These are phyloP conservation scores for Sturmia bella DNA, from an alignment of 2,888 invertebrate genomes.

Conservation along the genomic window DNA sequence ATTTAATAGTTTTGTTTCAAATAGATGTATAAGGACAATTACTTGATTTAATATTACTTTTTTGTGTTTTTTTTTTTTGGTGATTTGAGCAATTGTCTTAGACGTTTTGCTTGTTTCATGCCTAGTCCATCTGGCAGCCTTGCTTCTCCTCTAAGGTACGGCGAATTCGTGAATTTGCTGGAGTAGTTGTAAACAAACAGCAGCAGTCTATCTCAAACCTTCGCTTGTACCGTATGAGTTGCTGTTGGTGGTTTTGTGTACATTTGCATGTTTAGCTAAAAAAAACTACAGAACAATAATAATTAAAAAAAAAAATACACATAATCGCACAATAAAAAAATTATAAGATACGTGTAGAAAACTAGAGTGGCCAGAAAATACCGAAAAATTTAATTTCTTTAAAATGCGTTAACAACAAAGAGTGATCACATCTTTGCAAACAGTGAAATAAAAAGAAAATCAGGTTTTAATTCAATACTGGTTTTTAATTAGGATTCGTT, in stretches of 20 bases:
- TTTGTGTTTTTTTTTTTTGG: too few species aligned
- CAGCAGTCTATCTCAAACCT: slow-evolving; percentile 45
- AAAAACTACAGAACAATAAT: neutral
- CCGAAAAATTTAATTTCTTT: too few species aligned
- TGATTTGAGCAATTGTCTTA: too few species aligned
- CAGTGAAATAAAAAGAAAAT: slow-evolving; percentile 18
- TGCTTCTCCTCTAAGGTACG: neutral
- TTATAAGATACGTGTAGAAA: slow-evolving; percentile 18
- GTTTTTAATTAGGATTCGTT: slow-evolving; percentile 30
- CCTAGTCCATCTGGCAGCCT: neutral
- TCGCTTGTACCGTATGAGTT: neutral
- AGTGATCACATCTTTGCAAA: slow-evolving; percentile 41
- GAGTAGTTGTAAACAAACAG: slow-evolving; percentile 45
- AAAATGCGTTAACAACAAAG: neutral
- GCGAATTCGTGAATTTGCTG: neutral
- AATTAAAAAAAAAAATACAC: too few species aligned
- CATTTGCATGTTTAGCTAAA: neutral
- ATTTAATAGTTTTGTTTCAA: too few species aligned
- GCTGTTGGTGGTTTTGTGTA: slow-evolving; percentile 7
- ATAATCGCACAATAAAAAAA: neutral
- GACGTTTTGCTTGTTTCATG: too few species aligned
- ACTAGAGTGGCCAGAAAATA: neutral
- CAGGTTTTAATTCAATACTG: slow-evolving; percentile 53
- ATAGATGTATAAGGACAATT: too few species aligned
- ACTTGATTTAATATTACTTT: too few species aligned